These are phyloP conservation scores for Rapana venosa DNA, from an alignment of 2,888 invertebrate species.

Conservation along the genomic window DNA sequence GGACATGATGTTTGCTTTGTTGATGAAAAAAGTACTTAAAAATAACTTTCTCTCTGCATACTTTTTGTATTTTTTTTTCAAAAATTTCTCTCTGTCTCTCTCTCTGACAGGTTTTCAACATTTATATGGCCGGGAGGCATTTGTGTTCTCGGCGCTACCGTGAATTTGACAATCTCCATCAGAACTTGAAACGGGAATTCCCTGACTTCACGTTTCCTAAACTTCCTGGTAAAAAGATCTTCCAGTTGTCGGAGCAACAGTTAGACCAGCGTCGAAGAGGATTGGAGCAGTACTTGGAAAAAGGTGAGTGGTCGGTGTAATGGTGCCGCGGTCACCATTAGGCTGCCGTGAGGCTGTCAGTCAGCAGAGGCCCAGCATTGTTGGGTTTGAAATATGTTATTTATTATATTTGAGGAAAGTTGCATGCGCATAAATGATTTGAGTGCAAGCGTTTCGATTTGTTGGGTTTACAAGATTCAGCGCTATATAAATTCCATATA, in stretches of 20 bases:
- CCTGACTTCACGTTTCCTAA: slow-evolving; percentile 97
- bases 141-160: slow-evolving; percentile 96
- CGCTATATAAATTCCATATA: too few relatives aligned
- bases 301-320: slow-evolving; percentile 79
- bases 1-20: too few relatives aligned
- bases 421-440: too few relatives aligned
- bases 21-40: too few relatives aligned
- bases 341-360: too few relatives aligned
- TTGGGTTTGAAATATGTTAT: too few relatives aligned
- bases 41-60: too few relatives aligned
- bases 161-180: slow-evolving; percentile 94
- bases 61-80: not conserved
- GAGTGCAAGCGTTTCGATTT: too few relatives aligned
- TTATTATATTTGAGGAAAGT: too few relatives aligned
- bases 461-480: too few relatives aligned
- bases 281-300: slow-evolving; percentile 97
- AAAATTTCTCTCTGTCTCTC: not conserved
- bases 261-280: slow-evolving; percentile 95
- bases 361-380: too few relatives aligned
- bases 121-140: slow-evolving; percentile 99
- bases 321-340: too few relatives aligned
- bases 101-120: slow-evolving; percentile 86
- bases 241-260: slow-evolving; percentile 95
- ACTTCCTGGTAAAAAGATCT: slow-evolving; percentile 99
- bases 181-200: slow-evolving; percentile 94